Evolutionary conservation across 2,888 invertebrate genomes (phyloP).

Genomic region (Cosmia pyralina): DNA sequence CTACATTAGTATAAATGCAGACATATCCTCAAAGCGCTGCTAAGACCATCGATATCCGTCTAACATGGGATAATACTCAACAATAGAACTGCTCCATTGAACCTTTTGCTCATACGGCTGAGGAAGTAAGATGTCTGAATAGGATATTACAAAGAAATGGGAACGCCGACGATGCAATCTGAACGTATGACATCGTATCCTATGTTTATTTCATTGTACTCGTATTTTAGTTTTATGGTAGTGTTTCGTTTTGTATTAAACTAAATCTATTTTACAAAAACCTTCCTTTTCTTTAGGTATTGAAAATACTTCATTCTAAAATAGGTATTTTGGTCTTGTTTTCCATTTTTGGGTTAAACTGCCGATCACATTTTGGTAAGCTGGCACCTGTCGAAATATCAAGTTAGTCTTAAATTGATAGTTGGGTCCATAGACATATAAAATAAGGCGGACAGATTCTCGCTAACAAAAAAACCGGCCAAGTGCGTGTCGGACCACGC

Average conservation of each 20-base stretch:
- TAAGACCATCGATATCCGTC: background rate
- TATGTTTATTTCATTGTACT: background rate
- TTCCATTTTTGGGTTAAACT: too few species aligned
- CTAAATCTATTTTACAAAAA: too few species aligned
- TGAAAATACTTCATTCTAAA: too few species aligned
- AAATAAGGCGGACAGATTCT: too few species aligned
- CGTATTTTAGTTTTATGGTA: background rate
- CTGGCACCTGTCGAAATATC: too few species aligned
- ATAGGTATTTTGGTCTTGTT: too few species aligned
- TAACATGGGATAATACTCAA: background rate
- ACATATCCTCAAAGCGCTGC: background rate
- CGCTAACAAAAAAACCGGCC: too few species aligned
- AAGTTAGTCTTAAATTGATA: too few species aligned
- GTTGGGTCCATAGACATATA: too few species aligned
- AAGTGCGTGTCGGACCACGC: too few species aligned
- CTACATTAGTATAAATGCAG: background rate
- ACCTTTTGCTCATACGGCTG: background rate
- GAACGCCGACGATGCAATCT: constrained; percentile 17
- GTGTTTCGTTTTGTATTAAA: background rate
- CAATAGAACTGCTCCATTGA: constrained; percentile 3
- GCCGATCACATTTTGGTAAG: too few species aligned
- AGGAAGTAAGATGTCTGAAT: constrained; percentile 8
- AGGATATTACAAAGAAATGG: constrained; percentile 36
- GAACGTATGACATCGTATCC: background rate
- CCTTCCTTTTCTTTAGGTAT: too few species aligned